Evolutionary conservation across 1,140 invertebrate genomes (phyloP), one percentile per base, ranked within the genome.

Genomic region (Cotesia glomerata): DNA sequence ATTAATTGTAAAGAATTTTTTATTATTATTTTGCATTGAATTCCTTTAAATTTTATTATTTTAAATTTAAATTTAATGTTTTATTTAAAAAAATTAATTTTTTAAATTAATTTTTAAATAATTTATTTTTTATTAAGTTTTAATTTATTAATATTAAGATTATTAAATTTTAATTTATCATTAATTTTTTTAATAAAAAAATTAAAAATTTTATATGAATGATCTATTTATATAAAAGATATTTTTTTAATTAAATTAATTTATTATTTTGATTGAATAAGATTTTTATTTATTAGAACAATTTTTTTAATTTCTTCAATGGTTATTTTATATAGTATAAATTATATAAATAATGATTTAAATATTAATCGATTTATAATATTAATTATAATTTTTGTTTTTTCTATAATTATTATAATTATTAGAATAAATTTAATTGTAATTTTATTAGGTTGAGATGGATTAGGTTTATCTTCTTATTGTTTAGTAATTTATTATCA

Each of bases 371-470:
- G 89, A n/a, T 92, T 89, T 88, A 83, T 88, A 84, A 74, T 77
- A 74, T 87, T 91, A 83, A 87, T 91, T 73, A 81, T 90, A 78
- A 83, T 91, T 84, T 92, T 92, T 90, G 86, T 92, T 78, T 77
- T 90, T 61, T 91, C 89, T n/a, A 92, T 92, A 88, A 83, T 91
- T 77, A 84, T 92, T 78, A 87, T 92, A 88, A 90, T 92, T 91
- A 85, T 91, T 83, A 89, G 89, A 8, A 88, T 89, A 75, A 91
- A 91, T 90, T 84, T 92, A 84, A 84, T 92, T 86, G 89, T 86
- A 80, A 91, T 92, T 89, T 88, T 92, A 82, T 87, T 92, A 81
- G 91, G 91, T 0, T 92, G 91, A 76, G 91, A 93, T 90, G 90
- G 90, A 0, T 88, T 92, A 82, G 91, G 91, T 0, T 84, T 91